Evolutionary conservation across 2,888 invertebrate species (phyloP), one percentile per base, ranked within the genome.

Genomic region (Epirrita christyi): DNA sequence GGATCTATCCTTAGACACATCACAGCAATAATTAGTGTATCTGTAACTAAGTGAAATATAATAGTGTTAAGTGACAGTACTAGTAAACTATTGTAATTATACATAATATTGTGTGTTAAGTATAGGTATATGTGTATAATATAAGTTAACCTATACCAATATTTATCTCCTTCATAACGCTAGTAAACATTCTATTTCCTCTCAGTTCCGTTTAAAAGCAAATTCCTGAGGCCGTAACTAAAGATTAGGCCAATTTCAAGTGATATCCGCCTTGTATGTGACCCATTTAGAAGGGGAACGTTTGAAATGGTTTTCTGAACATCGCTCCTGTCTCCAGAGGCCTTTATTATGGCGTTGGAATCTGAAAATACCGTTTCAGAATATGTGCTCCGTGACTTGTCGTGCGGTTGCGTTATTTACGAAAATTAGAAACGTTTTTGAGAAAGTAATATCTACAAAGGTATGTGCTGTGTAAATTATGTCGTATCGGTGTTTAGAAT

Each of bases 161-260:
- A 43, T 51, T 51, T n/a, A n/a, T 50, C 10, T 47, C 41, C 21
- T 37, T 34, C 46, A 59, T 41, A 46, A 46, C 46, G 45, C 53
- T 38, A 55, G 44, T 63, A 55, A 57, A 61, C 58, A 49, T 55
- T 62, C 51, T 49, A 63, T 63, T 55, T 55, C 59, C 59, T 59
- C 54, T 9, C 27, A 56, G 45, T 56, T 62, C 56, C 53, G 62
- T 75, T 73, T 72, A 77, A 76, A 75, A 73, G 76, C 73, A 71
- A 78, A 78, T 76, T 81, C 76, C 73, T 64, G 78, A 67, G 67
- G 73, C 72, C 73, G 78, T 85, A 83, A 82, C 81, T 83, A 81
- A 80, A 83, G 84, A 84, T 85, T 85, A 85, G 77, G 73, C 78
- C 82, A 80, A 83, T 83, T 83, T 79, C 70, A 75, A 69, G 71